Evolutionary conservation across 2,888 invertebrate species (phyloP).

Genomic region (Tenthredo mesomela): DNA sequence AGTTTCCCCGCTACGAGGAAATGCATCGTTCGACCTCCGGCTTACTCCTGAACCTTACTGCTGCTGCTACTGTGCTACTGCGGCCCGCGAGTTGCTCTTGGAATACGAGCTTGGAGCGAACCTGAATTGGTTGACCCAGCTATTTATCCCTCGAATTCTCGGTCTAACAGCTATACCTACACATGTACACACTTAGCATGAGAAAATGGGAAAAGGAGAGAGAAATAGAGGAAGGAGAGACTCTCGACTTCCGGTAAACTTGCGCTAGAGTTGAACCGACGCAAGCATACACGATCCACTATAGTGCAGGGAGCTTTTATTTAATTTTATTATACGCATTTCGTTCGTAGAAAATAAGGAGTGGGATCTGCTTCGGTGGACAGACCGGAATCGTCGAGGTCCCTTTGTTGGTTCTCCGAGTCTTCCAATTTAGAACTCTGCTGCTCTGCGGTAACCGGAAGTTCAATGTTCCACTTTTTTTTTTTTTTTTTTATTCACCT

Average conservation of each 20-base stretch:
- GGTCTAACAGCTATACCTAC: background rate
- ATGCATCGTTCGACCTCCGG: slow-evolving; percentile 31
- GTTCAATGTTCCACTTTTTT: slow-evolving; percentile 12
- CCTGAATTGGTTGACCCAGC: slow-evolving; percentile 37
- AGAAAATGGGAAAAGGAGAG: background rate
- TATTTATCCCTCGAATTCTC: slow-evolving; percentile 31
- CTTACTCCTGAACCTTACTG: background rate
- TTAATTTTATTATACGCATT: slow-evolving; percentile 36
- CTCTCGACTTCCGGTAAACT: slow-evolving; percentile 9
- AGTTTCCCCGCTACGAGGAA: slow-evolving; percentile 8
- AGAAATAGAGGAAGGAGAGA: background rate
- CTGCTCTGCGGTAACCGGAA: slow-evolving; percentile 26
- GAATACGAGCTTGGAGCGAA: slow-evolving; percentile 13
- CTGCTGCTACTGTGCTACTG: background rate
- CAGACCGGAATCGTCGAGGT: slow-evolving; percentile 24
- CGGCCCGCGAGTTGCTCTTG: background rate
- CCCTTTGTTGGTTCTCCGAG: slow-evolving; percentile 44
- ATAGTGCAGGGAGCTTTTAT: slow-evolving; percentile 15
- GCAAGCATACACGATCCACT: background rate
- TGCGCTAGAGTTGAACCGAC: background rate
- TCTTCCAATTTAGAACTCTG: slow-evolving; percentile 25
- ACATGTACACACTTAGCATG: background rate
- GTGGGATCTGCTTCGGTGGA: slow-evolving; percentile 33
- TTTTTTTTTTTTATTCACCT: background rate
- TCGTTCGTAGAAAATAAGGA: slow-evolving; percentile 1